A percentile compares a stretch with the other conserved stretches of the same genome.
These are phyloP conservation scores for Australoheros facetus DNA, from an alignment of 2,797 vertebrate species.

Conservation along the genomic window DNA sequence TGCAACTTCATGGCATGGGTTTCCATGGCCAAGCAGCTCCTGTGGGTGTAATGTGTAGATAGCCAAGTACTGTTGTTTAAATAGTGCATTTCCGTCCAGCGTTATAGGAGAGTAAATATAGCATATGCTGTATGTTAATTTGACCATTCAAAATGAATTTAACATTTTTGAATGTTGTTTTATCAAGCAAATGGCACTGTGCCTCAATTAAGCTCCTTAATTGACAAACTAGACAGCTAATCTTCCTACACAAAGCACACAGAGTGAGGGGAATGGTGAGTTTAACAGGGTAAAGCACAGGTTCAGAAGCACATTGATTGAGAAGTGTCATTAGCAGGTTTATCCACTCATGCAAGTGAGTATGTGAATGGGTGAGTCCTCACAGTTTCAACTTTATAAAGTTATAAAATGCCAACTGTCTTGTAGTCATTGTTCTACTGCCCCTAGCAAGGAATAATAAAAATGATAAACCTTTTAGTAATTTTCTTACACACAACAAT, in stretches of 20 bases:
- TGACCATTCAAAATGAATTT: not conserved
- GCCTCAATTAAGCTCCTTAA: not conserved
- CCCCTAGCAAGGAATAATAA: not conserved
- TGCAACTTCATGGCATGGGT: not conserved
- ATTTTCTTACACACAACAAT: not conserved
- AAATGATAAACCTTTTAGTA: not conserved
- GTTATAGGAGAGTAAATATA: not conserved
- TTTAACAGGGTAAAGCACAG: not conserved
- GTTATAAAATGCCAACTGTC: not conserved
- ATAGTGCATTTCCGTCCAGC: not conserved
- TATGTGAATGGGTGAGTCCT: not conserved
- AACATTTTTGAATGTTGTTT: not conserved
- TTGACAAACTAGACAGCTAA: not conserved
- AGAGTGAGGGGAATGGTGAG: not conserved
- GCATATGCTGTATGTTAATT: not conserved
- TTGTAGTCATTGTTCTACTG: not conserved
- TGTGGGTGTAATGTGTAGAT: not conserved
- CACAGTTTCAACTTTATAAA: not conserved
- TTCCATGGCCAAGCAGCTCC: not conserved
- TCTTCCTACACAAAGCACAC: not conserved
- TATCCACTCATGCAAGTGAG: not conserved
- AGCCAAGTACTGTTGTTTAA: not conserved
- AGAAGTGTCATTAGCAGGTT: not conserved
- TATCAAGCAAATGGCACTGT: not conserved
- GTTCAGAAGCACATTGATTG: conserved; percentile 6